Evolutionary conservation across 2,888 invertebrate genomes (phyloP).

Genomic region (Athalia circularis): DNA sequence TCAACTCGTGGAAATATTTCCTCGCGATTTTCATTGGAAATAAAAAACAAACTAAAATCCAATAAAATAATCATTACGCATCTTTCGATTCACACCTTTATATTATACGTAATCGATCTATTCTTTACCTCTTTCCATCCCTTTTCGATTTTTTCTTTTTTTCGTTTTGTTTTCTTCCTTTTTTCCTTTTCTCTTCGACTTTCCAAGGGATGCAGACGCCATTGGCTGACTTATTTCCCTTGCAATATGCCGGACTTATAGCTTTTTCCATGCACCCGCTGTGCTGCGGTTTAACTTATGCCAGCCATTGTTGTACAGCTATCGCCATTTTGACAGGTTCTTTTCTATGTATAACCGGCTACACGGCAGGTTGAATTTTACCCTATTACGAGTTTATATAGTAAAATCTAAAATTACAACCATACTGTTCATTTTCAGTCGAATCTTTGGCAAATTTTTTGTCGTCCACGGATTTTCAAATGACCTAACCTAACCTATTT

Average conservation of each 20-base stretch:
- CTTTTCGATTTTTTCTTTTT: background rate
- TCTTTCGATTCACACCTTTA: no score
- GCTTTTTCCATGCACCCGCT: slow-evolving; percentile 53
- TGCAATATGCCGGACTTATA: slow-evolving; percentile 56
- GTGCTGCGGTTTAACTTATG: slow-evolving; percentile 63
- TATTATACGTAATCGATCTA: no score
- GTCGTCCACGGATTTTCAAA: no score
- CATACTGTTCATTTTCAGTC: no score
- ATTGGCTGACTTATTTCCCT: slow-evolving; percentile 62
- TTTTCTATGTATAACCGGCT: slow-evolving; percentile 41
- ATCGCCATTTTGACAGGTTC: slow-evolving; percentile 66
- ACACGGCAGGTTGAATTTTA: background rate
- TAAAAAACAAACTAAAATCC: no score
- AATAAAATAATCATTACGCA: no score
- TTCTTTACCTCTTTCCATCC: background rate
- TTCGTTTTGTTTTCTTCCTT: background rate
- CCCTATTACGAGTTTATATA: background rate
- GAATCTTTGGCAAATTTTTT: no score
- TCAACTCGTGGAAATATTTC: no score
- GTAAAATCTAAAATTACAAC: no score
- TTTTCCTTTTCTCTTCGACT: background rate
- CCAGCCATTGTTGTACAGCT: slow-evolving; percentile 62
- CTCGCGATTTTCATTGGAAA: no score
- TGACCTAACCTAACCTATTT: no score
- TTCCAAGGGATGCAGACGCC: slow-evolving; percentile 49